These are phyloP conservation scores for Borostomias antarcticus DNA, from an alignment of 2,797 vertebrate species.

Conservation along the genomic window DNA sequence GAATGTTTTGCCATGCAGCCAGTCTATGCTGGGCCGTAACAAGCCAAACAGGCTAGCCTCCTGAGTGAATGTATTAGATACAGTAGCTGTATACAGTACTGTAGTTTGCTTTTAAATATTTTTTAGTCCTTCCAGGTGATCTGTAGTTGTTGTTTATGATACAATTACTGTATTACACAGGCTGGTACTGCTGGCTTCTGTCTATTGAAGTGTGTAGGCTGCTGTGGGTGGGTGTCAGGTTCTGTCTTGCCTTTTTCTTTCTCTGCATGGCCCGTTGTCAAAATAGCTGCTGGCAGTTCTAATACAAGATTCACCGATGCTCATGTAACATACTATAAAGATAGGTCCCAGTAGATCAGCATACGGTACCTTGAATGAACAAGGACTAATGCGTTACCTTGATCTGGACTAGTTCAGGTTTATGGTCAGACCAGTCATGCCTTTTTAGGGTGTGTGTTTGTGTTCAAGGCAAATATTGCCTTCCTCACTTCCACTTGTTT, in stretches of 20 bases:
- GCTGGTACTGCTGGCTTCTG: background rate
- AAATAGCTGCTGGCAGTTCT: background rate
- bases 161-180: background rate
- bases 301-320: background rate
- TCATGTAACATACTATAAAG: background rate
- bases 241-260: background rate
- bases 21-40: too few species aligned
- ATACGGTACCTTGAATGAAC: background rate
- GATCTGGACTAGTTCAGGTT: background rate
- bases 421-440: background rate
- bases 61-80: too few species aligned
- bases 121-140: too few species aligned
- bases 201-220: background rate
- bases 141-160: too few species aligned
- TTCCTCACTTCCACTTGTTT: background rate
- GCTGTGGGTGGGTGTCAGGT: constrained; percentile 12
- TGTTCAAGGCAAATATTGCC: background rate
- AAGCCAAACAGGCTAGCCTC: too few species aligned
- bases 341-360: background rate
- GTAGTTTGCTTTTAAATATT: too few species aligned
- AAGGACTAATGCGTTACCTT: background rate
- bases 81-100: too few species aligned
- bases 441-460: background rate
- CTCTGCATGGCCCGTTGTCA: background rate
- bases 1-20: too few species aligned